Evolutionary conservation across 2,797 vertebrate genomes (phyloP).

Genomic region (Poecilia gillii): DNA sequence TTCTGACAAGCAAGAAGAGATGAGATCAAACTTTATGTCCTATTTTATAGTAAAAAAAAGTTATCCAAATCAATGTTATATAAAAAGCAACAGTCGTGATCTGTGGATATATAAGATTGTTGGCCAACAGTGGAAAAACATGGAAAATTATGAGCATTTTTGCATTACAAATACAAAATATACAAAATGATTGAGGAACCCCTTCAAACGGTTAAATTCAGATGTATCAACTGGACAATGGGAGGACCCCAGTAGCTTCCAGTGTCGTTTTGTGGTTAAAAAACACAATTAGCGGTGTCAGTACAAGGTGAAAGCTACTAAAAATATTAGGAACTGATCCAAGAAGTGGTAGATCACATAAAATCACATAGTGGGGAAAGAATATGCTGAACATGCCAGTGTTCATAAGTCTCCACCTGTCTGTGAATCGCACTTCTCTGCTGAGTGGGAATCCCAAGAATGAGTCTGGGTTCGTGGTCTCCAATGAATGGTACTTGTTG

Average conservation of each 20-base stretch:
- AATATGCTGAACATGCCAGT: neutral
- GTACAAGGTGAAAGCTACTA: neutral
- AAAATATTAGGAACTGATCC: neutral
- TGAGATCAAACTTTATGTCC: slow-evolving; percentile 12
- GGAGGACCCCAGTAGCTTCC: neutral
- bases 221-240: neutral
- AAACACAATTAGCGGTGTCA: neutral
- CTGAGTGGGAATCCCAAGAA: neutral
- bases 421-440: neutral
- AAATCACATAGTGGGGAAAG: neutral
- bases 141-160: slow-evolving; percentile 29
- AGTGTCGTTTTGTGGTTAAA: neutral
- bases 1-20: slow-evolving; percentile 29
- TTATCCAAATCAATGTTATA: slow-evolving; percentile 46
- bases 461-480: neutral
- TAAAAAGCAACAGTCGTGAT: slow-evolving; percentile 56
- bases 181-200: neutral
- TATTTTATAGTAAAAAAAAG: slow-evolving; percentile 28
- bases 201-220: neutral
- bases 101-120: slow-evolving; percentile 51
- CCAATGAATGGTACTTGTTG: neutral
- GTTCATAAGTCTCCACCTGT: neutral
- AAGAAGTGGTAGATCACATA: neutral
- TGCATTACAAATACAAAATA: slow-evolving; percentile 8
- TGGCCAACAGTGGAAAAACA: slow-evolving; percentile 37